These are phyloP conservation scores for Gastrophysa polygoni DNA, from an alignment of 2,888 invertebrate species.

Conservation along the genomic window DNA sequence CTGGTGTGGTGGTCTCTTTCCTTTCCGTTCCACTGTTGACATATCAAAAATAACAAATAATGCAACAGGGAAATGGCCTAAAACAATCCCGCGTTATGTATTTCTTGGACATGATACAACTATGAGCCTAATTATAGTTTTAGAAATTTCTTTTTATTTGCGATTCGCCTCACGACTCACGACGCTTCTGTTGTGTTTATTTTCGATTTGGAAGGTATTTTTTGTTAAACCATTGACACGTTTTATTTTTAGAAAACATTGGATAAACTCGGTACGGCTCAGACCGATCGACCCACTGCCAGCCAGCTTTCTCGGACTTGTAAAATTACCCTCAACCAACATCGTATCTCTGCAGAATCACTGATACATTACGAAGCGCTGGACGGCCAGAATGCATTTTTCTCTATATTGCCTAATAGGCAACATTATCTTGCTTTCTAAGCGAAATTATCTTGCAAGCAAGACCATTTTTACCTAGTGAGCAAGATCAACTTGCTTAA, in stretches of 20 bases:
- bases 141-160: slow-evolving; percentile 23
- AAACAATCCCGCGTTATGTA: slow-evolving; percentile 31
- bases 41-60: not conserved
- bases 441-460: too few relatives aligned
- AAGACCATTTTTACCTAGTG: too few relatives aligned
- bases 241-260: slow-evolving; percentile 25
- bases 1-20: not conserved
- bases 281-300: not conserved
- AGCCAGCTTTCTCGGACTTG: not conserved
- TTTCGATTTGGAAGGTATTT: slow-evolving; percentile 19
- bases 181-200: slow-evolving; percentile 24
- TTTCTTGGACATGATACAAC: slow-evolving; percentile 37
- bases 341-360: not conserved
- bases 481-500: too few relatives aligned
- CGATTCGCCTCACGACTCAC: slow-evolving; percentile 24
- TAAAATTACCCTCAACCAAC: not conserved
- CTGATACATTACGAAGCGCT: too few relatives aligned
- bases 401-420: too few relatives aligned
- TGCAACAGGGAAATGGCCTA: slow-evolving; percentile 16
- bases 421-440: too few relatives aligned
- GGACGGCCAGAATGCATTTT: too few relatives aligned
- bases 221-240: slow-evolving; percentile 16
- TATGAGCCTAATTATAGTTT: slow-evolving; percentile 35
- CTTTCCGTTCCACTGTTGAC: not conserved
- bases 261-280: not conserved